A percentile compares a stretch with the other conserved stretches of the same genome.
Evolutionary conservation across 2,888 invertebrate genomes (phyloP).

Genomic region (Archips xylosteana): DNA sequence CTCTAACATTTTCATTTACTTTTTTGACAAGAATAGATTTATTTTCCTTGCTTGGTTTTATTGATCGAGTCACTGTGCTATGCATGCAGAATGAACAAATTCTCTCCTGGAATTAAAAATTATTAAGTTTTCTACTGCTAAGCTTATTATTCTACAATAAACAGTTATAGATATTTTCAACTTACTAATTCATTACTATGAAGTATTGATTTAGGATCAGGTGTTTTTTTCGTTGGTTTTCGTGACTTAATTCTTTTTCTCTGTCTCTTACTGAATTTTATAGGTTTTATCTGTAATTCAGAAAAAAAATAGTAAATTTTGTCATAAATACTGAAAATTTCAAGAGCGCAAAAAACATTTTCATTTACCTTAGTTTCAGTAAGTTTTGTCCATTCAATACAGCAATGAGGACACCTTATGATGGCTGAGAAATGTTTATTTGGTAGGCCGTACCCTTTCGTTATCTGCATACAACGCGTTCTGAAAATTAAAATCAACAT

Average conservation of each 20-base stretch:
- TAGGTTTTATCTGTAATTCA: conserved; percentile 59
- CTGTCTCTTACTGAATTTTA: conserved; percentile 62
- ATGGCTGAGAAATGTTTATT: conserved; percentile 66
- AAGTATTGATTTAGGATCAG: conserved; percentile 51
- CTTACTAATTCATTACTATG: conserved; percentile 70
- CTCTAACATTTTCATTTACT: conserved; percentile 15
- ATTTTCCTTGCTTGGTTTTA: conserved; percentile 56
- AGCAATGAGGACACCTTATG: conserved; percentile 69
- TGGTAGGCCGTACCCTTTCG: conserved; percentile 66
- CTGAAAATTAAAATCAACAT: conserved; percentile 51
- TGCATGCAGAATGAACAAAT: conserved; percentile 70
- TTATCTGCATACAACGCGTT: conserved; percentile 68
- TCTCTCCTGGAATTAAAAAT: conserved; percentile 64
- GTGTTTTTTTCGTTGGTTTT: conserved; percentile 48
- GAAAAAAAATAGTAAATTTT: not conserved
- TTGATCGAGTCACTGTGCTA: conserved; percentile 51
- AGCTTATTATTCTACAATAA: not conserved
- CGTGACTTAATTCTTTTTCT: conserved; percentile 56
- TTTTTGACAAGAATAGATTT: not conserved
- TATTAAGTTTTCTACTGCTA: not conserved
- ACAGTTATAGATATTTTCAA: conserved; percentile 26
- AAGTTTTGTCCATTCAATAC: conserved; percentile 65
- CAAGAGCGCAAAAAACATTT: not conserved
- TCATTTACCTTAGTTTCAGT: conserved; percentile 60
- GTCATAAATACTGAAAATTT: no score